Base-by-base conservation (phyloP, 2,888 invertebrate species). In the Cybosia mesomella region DNA sequence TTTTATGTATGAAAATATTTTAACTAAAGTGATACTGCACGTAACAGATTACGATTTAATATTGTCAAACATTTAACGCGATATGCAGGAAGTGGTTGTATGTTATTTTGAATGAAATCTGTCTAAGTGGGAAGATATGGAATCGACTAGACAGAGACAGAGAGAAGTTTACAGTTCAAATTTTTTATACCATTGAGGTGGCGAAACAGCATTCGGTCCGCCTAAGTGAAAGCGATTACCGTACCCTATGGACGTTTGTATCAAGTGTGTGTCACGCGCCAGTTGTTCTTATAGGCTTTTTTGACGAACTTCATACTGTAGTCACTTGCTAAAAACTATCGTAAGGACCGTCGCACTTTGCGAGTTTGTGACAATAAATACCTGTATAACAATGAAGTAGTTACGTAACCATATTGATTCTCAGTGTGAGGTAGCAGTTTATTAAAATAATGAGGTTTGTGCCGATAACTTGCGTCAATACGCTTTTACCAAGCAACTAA, bases 21-120 rank as follows among this genome's bases (percentile, higher is more conserved):
- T 64, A 75, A 77, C 70, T 75, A 75, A 68, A 70, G 83, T 85
- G 87, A 90, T 91, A 85, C 87, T 88, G 87, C 82, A 79, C 74
- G 74, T 81, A 79, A 83, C 78, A 83, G 82, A 84, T 79, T 85
- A 86, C 85, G 85, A 84, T 78, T 79, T 83, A 79, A 79, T 89
- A 86, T 91, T 92, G 89, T 88, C 87, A 82, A 85, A 82, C 82
- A 87, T 79, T 91, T 91, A 92, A 87, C 92, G 88, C 80, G 85
- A 89, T 87, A 87, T 85, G 74, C 88, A 92, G 93, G 94, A 93
- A 93, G 89, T 82, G 75, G 72, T 72, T 80, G 77, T 82, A 72
- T 78, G 75, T 83, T 84, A 83, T 85, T 87, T 72, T 84, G 87
- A 83, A 86, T 88, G 88, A 85, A 87, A 75, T 75, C 15, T 43